Conservation (phyloP, 2,113 vertebrate species). For the Hippolais icterina region DNA sequence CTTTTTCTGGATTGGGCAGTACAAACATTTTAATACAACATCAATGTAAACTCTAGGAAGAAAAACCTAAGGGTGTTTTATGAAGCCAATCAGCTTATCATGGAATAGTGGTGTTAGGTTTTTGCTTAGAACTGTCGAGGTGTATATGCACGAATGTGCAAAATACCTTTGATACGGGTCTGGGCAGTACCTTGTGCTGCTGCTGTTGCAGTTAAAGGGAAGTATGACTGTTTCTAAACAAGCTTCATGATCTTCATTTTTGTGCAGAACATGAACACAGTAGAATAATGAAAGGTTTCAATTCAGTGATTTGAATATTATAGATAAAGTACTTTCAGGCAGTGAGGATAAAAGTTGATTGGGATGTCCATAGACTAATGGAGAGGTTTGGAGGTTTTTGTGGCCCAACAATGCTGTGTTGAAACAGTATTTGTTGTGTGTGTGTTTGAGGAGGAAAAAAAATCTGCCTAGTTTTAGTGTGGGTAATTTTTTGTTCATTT, state of each 20-base stretch:
- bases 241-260: not conserved
- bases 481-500: constrained; percentile 5
- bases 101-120: not conserved
- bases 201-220: not conserved
- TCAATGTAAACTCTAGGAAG: not conserved
- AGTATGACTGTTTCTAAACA: not conserved
- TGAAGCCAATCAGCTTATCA: not conserved
- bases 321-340: not conserved
- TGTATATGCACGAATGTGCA: not conserved
- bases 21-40: not conserved
- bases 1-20: not conserved
- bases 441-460: not conserved
- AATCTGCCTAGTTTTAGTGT: not conserved
- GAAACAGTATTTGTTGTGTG: constrained; percentile 16
- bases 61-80: constrained; percentile 1
- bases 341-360: not conserved
- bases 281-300: constrained; percentile 35
- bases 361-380: not conserved
- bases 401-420: not conserved
- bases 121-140: not conserved
- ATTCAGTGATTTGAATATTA: not conserved
- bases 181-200: not conserved
- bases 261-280: not conserved
- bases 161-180: not conserved
- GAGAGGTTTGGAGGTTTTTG: not conserved